These are phyloP conservation scores for Chaetodon trifasciatus DNA, from an alignment of 2,797 vertebrate genomes.

Conservation along the genomic window DNA sequence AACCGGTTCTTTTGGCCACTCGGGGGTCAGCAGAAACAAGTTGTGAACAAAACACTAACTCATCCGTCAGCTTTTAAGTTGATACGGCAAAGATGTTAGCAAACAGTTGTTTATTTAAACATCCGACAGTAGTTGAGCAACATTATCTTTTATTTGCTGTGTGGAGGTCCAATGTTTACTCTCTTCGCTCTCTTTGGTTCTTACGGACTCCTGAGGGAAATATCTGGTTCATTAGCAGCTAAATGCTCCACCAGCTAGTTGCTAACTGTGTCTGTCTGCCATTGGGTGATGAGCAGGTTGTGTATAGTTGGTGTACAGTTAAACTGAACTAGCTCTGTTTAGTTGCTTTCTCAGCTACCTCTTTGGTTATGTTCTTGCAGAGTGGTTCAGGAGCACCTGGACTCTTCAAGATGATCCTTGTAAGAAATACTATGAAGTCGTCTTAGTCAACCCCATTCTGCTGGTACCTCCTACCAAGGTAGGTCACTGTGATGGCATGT, in stretches of 20 bases:
- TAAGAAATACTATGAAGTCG: slow-evolving; percentile 82
- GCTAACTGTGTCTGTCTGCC: too few species aligned
- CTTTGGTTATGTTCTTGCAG: slow-evolving; percentile 60
- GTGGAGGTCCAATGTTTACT: not conserved
- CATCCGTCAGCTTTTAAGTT: too few species aligned
- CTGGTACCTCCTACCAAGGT: slow-evolving; percentile 86
- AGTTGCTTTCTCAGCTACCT: not conserved
- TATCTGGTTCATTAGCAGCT: not conserved
- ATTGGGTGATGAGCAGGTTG: too few species aligned
- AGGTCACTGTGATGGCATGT: not conserved
- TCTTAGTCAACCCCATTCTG: slow-evolving; percentile 84
- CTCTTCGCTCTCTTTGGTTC: not conserved
- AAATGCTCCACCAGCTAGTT: too few species aligned
- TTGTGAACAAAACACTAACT: not conserved
- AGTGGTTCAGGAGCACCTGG: slow-evolving; percentile 83
- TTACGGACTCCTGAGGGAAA: not conserved
- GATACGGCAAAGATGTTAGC: not conserved
- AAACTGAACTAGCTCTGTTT: not conserved
- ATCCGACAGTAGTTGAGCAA: not conserved
- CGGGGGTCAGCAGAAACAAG: too few species aligned
- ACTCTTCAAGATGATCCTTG: slow-evolving; percentile 87
- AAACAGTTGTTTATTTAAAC: not conserved
- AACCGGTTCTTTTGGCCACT: not conserved
- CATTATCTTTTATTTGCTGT: not conserved
- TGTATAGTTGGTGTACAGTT: too few species aligned